phyloP scores from a whole-genome alignment of 2,888 invertebrate species.

The Chouioia cunea region DNA sequence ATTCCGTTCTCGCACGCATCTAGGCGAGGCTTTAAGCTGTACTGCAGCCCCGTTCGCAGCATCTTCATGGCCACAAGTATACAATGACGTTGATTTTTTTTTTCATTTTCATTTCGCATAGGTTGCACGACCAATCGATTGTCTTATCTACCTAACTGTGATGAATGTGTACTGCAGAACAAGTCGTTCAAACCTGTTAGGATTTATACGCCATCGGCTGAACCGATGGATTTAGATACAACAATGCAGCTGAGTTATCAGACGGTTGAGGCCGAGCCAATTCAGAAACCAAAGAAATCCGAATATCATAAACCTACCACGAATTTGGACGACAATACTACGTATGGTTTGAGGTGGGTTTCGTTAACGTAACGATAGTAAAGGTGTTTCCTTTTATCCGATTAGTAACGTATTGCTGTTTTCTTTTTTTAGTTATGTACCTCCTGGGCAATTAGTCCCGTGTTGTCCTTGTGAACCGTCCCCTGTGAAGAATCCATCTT shows the following conservation, averaged over 20 bases:
- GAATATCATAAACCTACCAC: constrained; percentile 68
- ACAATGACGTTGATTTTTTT: constrained; percentile 20
- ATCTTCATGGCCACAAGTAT: neutral
- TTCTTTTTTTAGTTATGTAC: constrained; percentile 55
- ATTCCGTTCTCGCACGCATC: neutral
- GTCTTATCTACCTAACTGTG: constrained; percentile 72
- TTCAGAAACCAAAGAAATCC: constrained; percentile 65
- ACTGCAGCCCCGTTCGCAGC: neutral
- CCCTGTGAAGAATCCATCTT: constrained; percentile 26
- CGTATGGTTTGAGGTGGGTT: constrained; percentile 73
- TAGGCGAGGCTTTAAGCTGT: neutral
- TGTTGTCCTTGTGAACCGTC: constrained; percentile 32
- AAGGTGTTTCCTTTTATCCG: no score
- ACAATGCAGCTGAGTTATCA: constrained; percentile 72
- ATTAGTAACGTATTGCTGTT: no score
- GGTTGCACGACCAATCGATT: constrained; percentile 76
- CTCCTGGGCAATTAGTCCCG: constrained; percentile 60
- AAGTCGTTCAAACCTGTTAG: constrained; percentile 70
- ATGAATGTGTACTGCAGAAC: constrained; percentile 68
- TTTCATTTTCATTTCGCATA: constrained; percentile 54
- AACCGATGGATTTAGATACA: constrained; percentile 72
- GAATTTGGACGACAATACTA: constrained; percentile 72
- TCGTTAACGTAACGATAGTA: no score
- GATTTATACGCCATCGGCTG: constrained; percentile 70
- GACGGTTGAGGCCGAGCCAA: constrained; percentile 63